Percentiles rank a stretch among this genome's conserved stretches.
Conservation (phyloP, 2,797 vertebrate genomes). For the Rhincodon typus region DNA sequence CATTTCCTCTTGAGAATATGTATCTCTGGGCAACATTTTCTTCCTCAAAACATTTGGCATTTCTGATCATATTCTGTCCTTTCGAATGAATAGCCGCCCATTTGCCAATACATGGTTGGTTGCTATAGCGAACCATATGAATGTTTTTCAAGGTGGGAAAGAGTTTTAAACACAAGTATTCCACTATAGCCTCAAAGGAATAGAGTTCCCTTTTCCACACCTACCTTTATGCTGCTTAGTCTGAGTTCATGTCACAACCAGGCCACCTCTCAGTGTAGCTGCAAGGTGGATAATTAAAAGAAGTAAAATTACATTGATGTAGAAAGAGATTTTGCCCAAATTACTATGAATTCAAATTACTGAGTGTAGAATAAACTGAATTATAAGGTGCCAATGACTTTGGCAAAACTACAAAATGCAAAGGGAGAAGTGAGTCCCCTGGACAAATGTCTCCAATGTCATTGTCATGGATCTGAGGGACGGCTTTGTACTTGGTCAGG, state of each 20-base stretch:
- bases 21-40: too few relatives aligned
- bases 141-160: not conserved
- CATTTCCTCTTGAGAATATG: not conserved
- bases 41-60: not conserved
- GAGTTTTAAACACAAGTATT: not conserved
- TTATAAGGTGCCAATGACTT: not conserved
- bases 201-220: not conserved
- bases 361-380: not conserved
- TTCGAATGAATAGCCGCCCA: not conserved
- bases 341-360: not conserved
- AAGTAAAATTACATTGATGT: not conserved
- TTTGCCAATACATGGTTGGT: not conserved
- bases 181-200: not conserved
- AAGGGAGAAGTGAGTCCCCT: not conserved
- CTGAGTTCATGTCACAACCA: not conserved
- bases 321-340: not conserved
- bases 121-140: not conserved
- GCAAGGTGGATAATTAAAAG: too few relatives aligned
- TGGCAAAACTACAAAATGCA: not conserved
- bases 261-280: not conserved
- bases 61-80: not conserved
- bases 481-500: too few relatives aligned
- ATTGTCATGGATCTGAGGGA: too few relatives aligned
- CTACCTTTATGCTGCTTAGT: not conserved
- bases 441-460: not conserved